Evolutionary conservation across 2,113 vertebrate species (phyloP).

Genomic region (Synchiropus splendidus): DNA sequence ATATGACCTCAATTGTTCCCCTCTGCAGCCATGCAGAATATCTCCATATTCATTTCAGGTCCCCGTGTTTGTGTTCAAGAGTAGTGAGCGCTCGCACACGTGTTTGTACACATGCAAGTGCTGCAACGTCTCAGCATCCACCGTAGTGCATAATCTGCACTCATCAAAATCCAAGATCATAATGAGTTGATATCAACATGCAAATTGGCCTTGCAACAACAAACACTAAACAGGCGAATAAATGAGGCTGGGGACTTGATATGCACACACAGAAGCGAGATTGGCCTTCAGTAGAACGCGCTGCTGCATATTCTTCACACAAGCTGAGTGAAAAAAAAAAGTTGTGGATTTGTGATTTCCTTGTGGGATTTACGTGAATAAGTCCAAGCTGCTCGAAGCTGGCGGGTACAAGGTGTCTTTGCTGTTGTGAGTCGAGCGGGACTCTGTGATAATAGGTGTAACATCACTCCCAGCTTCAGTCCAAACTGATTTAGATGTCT

Average conservation of each 20-base stretch:
- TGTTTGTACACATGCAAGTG: slow-evolving; percentile 25
- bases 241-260: slow-evolving; percentile 15
- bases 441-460: slow-evolving; percentile 34
- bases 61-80: slow-evolving; percentile 1
- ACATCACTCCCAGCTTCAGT: slow-evolving; percentile 25
- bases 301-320: not conserved
- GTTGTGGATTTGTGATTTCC: too few species aligned
- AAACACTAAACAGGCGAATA: slow-evolving; percentile 27
- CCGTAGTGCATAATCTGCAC: slow-evolving; percentile 40
- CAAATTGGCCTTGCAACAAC: slow-evolving; percentile 41
- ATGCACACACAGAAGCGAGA: slow-evolving; percentile 1
- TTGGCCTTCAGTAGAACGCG: not conserved
- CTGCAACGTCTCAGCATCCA: slow-evolving; percentile 6
- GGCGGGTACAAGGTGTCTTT: slow-evolving; percentile 3
- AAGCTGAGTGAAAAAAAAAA: not conserved
- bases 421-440: slow-evolving; percentile 9
- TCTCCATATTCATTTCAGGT: slow-evolving; percentile 41
- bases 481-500: slow-evolving; percentile 14
- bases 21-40: slow-evolving; percentile 32
- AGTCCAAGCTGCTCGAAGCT: too few species aligned
- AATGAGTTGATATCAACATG: slow-evolving; percentile 47
- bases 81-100: not conserved
- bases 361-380: too few species aligned
- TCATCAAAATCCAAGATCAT: slow-evolving; percentile 39
- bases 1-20: slow-evolving; percentile 19